Base-by-base conservation (phyloP, 2,888 invertebrate species). In the Aphidoletes aphidimyza region DNA sequence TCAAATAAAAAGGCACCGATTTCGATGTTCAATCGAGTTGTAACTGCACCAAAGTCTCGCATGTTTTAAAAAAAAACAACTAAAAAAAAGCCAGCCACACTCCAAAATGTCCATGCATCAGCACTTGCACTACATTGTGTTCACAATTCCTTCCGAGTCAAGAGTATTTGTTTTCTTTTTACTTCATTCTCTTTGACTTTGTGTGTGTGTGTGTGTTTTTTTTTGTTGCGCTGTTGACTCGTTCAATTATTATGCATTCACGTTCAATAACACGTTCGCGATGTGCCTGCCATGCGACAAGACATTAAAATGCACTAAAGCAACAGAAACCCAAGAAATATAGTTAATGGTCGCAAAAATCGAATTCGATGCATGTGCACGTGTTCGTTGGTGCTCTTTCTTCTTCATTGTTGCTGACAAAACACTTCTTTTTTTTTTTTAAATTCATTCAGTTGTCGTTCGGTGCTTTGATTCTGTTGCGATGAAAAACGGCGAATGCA, bases 251-350 rank as follows among this genome's bases (percentile, higher is more conserved):
- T 54, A 54, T 54, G 54, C 54, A 54, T 54, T 54, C 54, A 54
- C 54, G 54, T 54, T 54, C 54, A 54, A 54, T 54, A 54, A 26
- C 54, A 54, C 54, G 54, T 54, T 54, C 54, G 54, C 54, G 54
- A 26, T 54, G 54, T 26, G 26, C 54, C n/a, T 54, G 54, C 54
- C 54, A 54, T 22, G 54, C 54, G 54, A 54, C 54, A 54, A 54
- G 54, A 54, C 54, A 54, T 54, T 54, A 54, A 54, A 54, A 54
- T 54, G 54, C 26, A 54, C 54, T 54, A 54, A 54, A 54, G 54
- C 54, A 3, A 26, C 22, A 11, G n/a, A n/a, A n/a, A 26, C 54
- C 54, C n/a, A 42, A 54, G 54, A 54, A 54, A 54, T 54, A 54
- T 54, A 54, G 17, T 54, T 54, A 54, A 54, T 54, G 54, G 54